These are phyloP conservation scores for Melanargia galathea DNA, from an alignment of 2,888 invertebrate species.

Conservation along the genomic window DNA sequence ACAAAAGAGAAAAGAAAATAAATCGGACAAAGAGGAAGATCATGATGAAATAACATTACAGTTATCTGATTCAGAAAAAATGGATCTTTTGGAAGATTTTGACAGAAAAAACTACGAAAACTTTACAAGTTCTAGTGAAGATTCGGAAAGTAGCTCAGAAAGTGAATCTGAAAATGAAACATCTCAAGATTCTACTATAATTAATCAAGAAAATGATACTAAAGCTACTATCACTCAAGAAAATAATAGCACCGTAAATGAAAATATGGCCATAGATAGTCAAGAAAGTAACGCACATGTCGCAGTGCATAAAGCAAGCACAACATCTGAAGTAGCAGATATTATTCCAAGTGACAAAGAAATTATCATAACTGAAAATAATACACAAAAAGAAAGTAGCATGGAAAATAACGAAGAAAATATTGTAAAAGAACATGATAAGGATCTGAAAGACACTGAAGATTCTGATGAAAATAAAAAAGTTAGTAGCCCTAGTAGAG, in stretches of 20 bases:
- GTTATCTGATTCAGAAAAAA: constrained; percentile 74
- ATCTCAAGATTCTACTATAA: constrained; percentile 1
- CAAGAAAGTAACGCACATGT: background rate
- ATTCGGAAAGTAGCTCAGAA: constrained; percentile 53
- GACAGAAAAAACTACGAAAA: constrained; percentile 63
- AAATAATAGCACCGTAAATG: background rate
- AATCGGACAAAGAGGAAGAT: constrained; percentile 60
- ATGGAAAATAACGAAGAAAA: background rate
- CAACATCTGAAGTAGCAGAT: background rate
- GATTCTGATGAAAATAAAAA: background rate
- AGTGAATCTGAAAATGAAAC: constrained; percentile 34
- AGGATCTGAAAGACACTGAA: background rate
- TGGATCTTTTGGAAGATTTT: constrained; percentile 74
- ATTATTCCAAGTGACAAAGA: background rate
- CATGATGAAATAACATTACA: constrained; percentile 75
- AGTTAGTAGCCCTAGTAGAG: background rate
- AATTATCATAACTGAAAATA: background rate
- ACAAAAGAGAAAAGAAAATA: constrained; percentile 57
- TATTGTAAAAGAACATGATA: background rate
- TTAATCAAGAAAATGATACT: constrained; percentile 10
- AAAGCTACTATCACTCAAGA: constrained; percentile 2
- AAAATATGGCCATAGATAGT: background rate
- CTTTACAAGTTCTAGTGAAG: constrained; percentile 49
- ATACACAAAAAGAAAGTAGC: background rate
- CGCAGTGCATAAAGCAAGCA: background rate